phyloP scores from a whole-genome alignment of 2,797 vertebrate genomes.

The Acridotheres tristis region DNA sequence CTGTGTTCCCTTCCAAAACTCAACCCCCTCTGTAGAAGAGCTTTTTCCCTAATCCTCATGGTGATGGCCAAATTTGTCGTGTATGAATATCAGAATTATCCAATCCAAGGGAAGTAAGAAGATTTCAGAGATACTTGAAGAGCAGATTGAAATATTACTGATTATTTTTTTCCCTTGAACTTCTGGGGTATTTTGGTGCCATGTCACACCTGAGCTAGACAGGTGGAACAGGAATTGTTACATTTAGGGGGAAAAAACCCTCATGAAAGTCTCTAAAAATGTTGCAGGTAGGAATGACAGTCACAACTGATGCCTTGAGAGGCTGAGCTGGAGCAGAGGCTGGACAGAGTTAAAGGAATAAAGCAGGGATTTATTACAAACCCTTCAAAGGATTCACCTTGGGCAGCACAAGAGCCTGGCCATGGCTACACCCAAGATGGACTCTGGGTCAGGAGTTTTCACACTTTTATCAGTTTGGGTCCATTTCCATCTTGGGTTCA shows the following conservation, averaged over 20 bases:
- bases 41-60: not conserved
- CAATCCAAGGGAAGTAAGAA: not conserved
- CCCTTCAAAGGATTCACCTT: not conserved
- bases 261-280: not conserved
- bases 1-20: not conserved
- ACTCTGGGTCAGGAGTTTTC: not conserved
- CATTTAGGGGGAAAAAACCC: not conserved
- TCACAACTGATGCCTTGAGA: not conserved
- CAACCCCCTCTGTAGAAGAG: not conserved
- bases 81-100: not conserved
- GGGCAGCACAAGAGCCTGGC: fast-evolving
- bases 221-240: not conserved
- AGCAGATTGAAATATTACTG: not conserved
- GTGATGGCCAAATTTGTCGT: not conserved
- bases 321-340: too few species aligned
- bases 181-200: not conserved
- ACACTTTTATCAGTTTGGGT: not conserved
- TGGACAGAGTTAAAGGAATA: not conserved
- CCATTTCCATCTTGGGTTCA: not conserved
- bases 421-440: fast-evolving
- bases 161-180: fast-evolving
- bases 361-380: not conserved
- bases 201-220: fast-evolving
- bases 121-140: not conserved
- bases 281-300: not conserved